Conservation (phyloP, 2,888 invertebrate genomes). For the Athalia circularis region DNA sequence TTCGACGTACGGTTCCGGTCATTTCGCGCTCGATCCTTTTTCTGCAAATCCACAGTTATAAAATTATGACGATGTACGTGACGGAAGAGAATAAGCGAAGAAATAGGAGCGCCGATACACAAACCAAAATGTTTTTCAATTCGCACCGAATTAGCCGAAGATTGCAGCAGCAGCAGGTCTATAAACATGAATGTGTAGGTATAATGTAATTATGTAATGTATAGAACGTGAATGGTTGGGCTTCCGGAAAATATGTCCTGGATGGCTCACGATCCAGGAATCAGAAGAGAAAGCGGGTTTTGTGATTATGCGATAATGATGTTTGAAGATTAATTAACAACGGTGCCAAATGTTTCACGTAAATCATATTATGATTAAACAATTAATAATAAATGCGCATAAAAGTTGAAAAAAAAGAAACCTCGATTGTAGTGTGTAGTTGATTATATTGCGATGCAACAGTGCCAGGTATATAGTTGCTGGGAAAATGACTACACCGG, state of each 20-base stretch:
- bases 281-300: background rate
- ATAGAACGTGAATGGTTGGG: background rate
- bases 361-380: background rate
- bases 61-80: too few relatives aligned
- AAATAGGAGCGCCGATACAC: background rate
- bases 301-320: constrained; percentile 6
- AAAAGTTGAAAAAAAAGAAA: background rate
- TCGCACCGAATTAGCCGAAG: too few relatives aligned
- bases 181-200: too few relatives aligned
- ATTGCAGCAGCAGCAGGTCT: too few relatives aligned
- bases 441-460: background rate
- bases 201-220: too few relatives aligned
- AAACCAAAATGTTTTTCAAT: constrained; percentile 15
- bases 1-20: too few relatives aligned
- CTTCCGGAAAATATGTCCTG: background rate
- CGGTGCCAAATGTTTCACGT: constrained; percentile 40
- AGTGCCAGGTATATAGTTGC: background rate
- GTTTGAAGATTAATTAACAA: constrained; percentile 11
- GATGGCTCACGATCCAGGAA: background rate
- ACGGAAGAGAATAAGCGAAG: background rate
- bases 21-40: too few relatives aligned
- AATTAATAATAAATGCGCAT: background rate
- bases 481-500: background rate
- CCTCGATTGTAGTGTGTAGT: background rate
- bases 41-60: too few relatives aligned